These are phyloP conservation scores for Urocyon cinereoargenteus DNA, from an alignment of 2,797 vertebrate genomes.

Conservation along the genomic window DNA sequence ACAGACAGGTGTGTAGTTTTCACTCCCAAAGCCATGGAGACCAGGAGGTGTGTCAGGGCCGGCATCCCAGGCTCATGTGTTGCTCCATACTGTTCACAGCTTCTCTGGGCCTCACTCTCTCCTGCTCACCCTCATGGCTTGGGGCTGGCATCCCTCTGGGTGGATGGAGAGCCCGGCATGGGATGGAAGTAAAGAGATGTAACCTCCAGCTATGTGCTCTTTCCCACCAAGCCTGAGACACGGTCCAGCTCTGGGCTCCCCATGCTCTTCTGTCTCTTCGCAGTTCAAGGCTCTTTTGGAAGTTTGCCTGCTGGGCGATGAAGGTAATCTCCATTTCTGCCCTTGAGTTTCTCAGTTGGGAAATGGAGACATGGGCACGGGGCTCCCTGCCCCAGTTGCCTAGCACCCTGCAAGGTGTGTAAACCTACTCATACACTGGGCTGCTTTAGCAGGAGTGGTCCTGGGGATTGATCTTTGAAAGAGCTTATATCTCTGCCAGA, in stretches of 20 bases:
- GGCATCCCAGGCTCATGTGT: fast-evolving
- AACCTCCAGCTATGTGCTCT: neutral
- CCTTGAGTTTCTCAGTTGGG: neutral
- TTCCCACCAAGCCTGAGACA: neutral
- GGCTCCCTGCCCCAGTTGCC: neutral
- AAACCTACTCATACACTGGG: fast-evolving
- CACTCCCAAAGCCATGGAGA: neutral
- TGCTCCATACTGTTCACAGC: fast-evolving
- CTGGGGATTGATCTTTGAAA: neutral
- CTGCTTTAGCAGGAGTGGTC: neutral
- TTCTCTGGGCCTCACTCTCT: neutral
- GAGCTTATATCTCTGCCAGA: neutral
- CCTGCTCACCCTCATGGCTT: fast-evolving
- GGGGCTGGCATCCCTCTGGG: neutral
- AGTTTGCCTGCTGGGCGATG: neutral
- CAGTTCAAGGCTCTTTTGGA: neutral
- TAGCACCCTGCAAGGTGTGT: fast-evolving
- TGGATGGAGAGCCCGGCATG: neutral
- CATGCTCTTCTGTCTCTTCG: neutral
- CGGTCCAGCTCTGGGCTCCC: neutral
- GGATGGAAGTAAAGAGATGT: fast-evolving
- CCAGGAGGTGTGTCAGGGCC: neutral
- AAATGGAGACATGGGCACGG: fast-evolving
- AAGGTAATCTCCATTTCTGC: neutral
- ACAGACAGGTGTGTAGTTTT: neutral